A percentile compares a stretch with the other conserved stretches of the same genome.
Conservation (phyloP, 2,797 vertebrate genomes). For the Oryzias dopingdopingensis region DNA sequence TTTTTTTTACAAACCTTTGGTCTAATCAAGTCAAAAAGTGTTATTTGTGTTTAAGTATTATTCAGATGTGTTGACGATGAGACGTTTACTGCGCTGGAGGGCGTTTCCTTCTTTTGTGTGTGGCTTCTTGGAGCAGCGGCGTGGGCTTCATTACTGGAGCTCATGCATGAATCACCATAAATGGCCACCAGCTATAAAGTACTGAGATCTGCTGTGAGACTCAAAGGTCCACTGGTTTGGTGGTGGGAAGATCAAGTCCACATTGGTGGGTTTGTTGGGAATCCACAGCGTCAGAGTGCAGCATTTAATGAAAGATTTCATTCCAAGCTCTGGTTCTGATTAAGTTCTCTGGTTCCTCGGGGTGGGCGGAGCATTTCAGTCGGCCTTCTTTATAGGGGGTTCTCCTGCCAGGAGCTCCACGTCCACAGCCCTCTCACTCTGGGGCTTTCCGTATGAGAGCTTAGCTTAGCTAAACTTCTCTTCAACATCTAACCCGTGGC, state of each 20-base stretch:
- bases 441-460: constrained; percentile 62
- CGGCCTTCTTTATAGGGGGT: constrained; percentile 58
- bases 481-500: constrained; percentile 32
- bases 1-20: no score
- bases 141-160: no score
- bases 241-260: constrained; percentile 35
- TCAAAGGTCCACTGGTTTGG: not conserved
- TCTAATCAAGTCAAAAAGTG: no score
- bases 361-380: constrained; percentile 62
- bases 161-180: not conserved
- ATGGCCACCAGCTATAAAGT: not conserved
- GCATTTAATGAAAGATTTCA: constrained; percentile 49
- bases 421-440: constrained; percentile 45
- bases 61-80: no score
- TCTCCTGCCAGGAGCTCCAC: constrained; percentile 63
- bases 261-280: constrained; percentile 27
- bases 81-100: no score
- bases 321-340: constrained; percentile 67
- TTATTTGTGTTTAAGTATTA: no score
- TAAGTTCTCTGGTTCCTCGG: constrained; percentile 48
- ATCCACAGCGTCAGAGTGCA: constrained; percentile 27
- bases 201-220: not conserved
- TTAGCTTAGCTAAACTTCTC: constrained; percentile 33
- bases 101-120: no score
- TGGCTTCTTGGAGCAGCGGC: no score